Evolutionary conservation across 1,140 invertebrate species (phyloP), one percentile per base, ranked within the genome.

Genomic region (Fopius arisanus): DNA sequence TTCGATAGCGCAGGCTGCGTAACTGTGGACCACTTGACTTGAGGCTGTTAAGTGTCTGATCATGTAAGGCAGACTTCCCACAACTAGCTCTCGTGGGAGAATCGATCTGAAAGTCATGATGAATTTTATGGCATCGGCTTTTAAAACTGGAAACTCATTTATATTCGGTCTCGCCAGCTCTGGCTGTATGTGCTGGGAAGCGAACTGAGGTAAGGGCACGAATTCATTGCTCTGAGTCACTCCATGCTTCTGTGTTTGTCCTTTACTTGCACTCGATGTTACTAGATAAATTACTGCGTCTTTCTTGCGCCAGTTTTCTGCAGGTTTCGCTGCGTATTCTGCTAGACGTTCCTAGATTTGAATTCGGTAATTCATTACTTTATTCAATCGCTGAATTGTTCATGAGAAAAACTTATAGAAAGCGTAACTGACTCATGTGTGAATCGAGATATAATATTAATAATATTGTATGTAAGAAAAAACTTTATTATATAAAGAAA

Each of bases 221-320:
- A 99, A 89, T 78, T 95, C 91, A 79, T 95, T 97, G 23, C 94
- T 96, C 82, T 96, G 92, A 28, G 97, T 98, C 0, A 97, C 94
- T 37, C 97, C 97, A 81, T 96, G 93, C 83, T 92, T 93, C 84
- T 96, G 92, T 7, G 98, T 99, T 79, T 94, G 91, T n/a, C 94
- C 97, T 82, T 96, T 95, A 2, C 95, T 93, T 26, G 96, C 96
- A 73, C 99, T 90, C 7, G 97, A 97, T 26, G 96, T 98, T 63
- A 99, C 96, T 72, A 99, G 90, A 90, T 97, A 99, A 70, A 99
- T 92, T 0, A 97, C 98, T 41, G 96, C 94, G 89, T 99, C 97
- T 87, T 99, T 99, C 75, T 93, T 93, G 66, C 94, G 92, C 97
- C 98, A 99, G 86, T 96, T 93, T 81, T 91, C 79, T 19, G 84